Conservation (phyloP, 2,888 invertebrate species). For the Geophilus truncorum region DNA sequence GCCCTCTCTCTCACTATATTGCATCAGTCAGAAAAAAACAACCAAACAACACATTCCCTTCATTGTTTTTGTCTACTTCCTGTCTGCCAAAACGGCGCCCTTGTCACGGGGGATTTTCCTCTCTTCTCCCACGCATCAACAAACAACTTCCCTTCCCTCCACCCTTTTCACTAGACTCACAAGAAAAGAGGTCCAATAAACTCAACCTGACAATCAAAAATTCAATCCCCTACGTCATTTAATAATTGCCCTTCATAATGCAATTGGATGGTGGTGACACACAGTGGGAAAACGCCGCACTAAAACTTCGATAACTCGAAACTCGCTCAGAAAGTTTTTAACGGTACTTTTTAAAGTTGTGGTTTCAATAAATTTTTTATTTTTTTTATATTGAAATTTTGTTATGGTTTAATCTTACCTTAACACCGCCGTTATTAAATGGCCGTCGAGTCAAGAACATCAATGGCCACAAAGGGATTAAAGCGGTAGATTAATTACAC, state of each 20-base stretch:
- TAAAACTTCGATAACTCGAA: neutral
- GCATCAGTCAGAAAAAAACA: neutral
- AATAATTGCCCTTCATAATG: neutral
- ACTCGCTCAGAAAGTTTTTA: too few species aligned
- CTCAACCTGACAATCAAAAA: neutral
- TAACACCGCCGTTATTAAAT: neutral
- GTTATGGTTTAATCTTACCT: neutral
- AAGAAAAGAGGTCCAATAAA: neutral
- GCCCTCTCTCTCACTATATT: neutral
- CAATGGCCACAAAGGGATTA: neutral
- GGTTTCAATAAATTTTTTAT: too few species aligned
- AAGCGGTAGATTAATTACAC: neutral
- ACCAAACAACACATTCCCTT: constrained; percentile 16
- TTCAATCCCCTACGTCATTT: neutral
- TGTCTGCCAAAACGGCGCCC: constrained; percentile 12
- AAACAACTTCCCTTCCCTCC: neutral
- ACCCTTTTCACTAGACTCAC: neutral
- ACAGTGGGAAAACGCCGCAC: neutral
- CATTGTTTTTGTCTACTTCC: constrained; percentile 16
- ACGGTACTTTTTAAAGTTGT: too few species aligned
- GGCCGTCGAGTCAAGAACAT: neutral
- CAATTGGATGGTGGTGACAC: neutral
- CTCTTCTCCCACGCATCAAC: neutral
- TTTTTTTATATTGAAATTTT: neutral
- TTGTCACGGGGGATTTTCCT: neutral